These are phyloP conservation scores for Bombycilla garrulus DNA, from an alignment of 2,113 vertebrate species.

Conservation along the genomic window DNA sequence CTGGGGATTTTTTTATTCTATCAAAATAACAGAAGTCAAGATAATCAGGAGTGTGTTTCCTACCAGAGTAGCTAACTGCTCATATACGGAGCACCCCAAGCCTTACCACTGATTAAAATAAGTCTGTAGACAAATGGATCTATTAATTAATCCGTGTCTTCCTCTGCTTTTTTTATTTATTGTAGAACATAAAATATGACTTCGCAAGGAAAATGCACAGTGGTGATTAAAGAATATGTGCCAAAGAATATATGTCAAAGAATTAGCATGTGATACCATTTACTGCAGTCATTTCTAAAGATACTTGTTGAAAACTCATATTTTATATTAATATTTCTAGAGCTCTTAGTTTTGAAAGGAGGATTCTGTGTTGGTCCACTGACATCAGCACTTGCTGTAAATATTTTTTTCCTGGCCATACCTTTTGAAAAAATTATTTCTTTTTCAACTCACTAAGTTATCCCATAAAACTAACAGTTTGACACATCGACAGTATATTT, in stretches of 20 bases:
- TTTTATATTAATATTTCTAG: neutral
- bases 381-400: neutral
- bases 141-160: slow-evolving; percentile 1
- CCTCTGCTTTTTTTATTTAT: neutral
- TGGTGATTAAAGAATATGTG: neutral
- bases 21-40: slow-evolving; percentile 42
- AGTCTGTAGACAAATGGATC: neutral
- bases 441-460: neutral
- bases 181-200: neutral
- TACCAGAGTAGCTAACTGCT: slow-evolving; percentile 41
- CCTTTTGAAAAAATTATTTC: neutral
- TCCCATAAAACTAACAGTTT: neutral
- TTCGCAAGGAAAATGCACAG: neutral
- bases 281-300: neutral
- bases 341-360: slow-evolving; percentile 5
- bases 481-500: neutral
- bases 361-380: neutral
- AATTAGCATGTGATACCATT: neutral
- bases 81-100: neutral
- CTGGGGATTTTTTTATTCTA: slow-evolving; percentile 36
- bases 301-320: neutral
- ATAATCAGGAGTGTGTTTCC: slow-evolving; percentile 15
- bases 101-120: slow-evolving; percentile 50
- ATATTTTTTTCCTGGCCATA: neutral
- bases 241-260: neutral